Evolutionary conservation across 2,888 invertebrate genomes (phyloP).

Genomic region (Macaria liturata): DNA sequence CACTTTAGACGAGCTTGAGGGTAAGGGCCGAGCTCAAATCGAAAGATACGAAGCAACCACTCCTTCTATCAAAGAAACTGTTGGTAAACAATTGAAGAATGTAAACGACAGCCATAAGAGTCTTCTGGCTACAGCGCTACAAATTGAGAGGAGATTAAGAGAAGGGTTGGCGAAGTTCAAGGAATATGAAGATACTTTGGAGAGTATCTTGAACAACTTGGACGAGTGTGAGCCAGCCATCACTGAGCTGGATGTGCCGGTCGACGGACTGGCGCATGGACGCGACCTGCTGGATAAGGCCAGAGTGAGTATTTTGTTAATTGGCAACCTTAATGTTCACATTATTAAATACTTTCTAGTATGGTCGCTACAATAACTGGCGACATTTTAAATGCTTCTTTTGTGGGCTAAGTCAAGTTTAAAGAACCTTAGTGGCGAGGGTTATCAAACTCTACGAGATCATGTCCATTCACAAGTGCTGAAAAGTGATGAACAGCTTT

Average conservation of each 20-base stretch:
- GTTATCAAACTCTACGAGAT: too few relatives aligned
- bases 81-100: slow-evolving; percentile 93
- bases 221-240: slow-evolving; percentile 91
- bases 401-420: too few relatives aligned
- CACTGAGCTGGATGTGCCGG: slow-evolving; percentile 88
- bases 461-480: too few relatives aligned
- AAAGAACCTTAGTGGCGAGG: too few relatives aligned
- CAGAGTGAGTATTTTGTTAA: slow-evolving; percentile 78
- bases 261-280: slow-evolving; percentile 89
- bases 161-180: slow-evolving; percentile 96
- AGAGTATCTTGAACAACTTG: slow-evolving; percentile 92
- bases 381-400: too few relatives aligned
- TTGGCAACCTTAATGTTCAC: too few relatives aligned
- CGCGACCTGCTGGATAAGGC: slow-evolving; percentile 89
- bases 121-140: slow-evolving; percentile 92
- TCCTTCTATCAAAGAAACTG: slow-evolving; percentile 89
- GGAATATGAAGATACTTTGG: slow-evolving; percentile 95
- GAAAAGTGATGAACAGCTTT: too few relatives aligned
- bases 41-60: slow-evolving; percentile 89
- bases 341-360: too few relatives aligned
- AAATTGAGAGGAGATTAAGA: slow-evolving; percentile 93
- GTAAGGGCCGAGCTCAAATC: slow-evolving; percentile 93
- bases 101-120: slow-evolving; percentile 97
- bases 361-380: too few relatives aligned
- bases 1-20: slow-evolving; percentile 91